phyloP scores from a whole-genome alignment of 2,797 vertebrate species.

The Danio kyathit region DNA sequence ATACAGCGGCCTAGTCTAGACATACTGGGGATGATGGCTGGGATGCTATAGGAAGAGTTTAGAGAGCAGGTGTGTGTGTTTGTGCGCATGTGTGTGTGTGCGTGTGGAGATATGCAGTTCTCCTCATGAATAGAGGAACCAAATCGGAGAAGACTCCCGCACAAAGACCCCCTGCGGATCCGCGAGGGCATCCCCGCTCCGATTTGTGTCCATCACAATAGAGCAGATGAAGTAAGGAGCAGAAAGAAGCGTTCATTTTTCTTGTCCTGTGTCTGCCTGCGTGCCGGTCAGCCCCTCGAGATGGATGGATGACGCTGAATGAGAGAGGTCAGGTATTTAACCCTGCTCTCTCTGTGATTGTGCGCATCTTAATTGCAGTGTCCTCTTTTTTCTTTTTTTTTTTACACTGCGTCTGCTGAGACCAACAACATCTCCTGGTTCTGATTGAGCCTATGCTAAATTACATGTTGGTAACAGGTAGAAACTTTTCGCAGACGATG shows the following conservation, averaged over 20 bases:
- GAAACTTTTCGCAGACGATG: neutral
- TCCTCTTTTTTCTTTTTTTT: constrained; percentile 38
- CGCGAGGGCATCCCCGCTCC: constrained; percentile 81
- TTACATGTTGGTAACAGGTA: neutral
- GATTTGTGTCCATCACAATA: constrained; percentile 84
- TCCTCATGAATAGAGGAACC: constrained; percentile 82
- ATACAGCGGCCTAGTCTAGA: constrained; percentile 18
- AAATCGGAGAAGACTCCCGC: constrained; percentile 82
- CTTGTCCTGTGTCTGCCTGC: constrained; percentile 70
- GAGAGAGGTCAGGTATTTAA: constrained; percentile 82
- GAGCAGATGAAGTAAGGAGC: constrained; percentile 83
- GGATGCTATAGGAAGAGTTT: constrained; percentile 73
- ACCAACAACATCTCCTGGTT: constrained; percentile 8
- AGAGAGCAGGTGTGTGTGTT: constrained; percentile 80
- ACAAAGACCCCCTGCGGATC: constrained; percentile 83
- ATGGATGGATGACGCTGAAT: constrained; percentile 83
- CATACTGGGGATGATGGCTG: constrained; percentile 62
- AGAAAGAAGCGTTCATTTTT: constrained; percentile 81
- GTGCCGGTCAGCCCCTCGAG: constrained; percentile 70
- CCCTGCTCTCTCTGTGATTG: constrained; percentile 71
- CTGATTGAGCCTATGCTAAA: constrained; percentile 14
- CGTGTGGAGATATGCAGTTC: constrained; percentile 79
- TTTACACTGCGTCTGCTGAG: constrained; percentile 2
- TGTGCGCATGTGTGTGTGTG: constrained; percentile 65
- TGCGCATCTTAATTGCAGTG: constrained; percentile 66